phyloP scores from a whole-genome alignment of 2,888 invertebrate genomes.

The Scaeva pyrastri region DNA sequence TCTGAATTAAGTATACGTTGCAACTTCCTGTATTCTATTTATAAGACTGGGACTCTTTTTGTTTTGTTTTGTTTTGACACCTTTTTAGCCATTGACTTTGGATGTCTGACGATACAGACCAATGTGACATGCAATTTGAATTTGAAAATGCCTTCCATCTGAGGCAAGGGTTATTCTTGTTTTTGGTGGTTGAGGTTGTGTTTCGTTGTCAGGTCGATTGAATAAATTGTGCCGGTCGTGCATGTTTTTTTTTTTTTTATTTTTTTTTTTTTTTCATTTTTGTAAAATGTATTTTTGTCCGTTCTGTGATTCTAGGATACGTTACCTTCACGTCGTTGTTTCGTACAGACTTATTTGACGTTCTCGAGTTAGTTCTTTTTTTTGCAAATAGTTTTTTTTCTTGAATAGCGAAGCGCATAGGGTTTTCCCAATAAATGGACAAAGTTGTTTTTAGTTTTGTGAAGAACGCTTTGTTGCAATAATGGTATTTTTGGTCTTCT shows the following conservation, averaged over 20 bases:
- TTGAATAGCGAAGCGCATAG: conserved; percentile 26
- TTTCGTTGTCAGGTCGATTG: conserved; percentile 38
- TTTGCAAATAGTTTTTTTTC: conserved; percentile 45
- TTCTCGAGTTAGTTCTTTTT: conserved; percentile 32
- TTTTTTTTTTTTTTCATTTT: neutral
- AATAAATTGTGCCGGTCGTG: conserved; percentile 34
- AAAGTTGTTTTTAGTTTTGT: conserved; percentile 50
- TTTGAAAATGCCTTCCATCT: conserved; percentile 21
- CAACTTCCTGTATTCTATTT: conserved; percentile 44
- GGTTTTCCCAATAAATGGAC: conserved; percentile 36
- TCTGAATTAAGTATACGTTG: conserved; percentile 37
- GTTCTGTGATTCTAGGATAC: neutral
- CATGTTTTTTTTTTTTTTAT: neutral
- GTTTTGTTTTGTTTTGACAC: conserved; percentile 29
- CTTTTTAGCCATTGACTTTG: conserved; percentile 48
- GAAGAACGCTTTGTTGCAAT: conserved; percentile 29
- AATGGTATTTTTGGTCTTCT: neutral
- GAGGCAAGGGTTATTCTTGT: conserved; percentile 12
- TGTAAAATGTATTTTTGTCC: conserved; percentile 50
- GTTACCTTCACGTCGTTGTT: no score
- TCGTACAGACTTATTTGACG: conserved; percentile 30
- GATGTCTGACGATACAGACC: conserved; percentile 41
- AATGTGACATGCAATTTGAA: conserved; percentile 28
- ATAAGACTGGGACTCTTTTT: conserved; percentile 14
- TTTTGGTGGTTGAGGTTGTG: neutral